These are phyloP conservation scores for Aphelocoma californica DNA, from an alignment of 2,797 vertebrate genomes.

Conservation along the genomic window DNA sequence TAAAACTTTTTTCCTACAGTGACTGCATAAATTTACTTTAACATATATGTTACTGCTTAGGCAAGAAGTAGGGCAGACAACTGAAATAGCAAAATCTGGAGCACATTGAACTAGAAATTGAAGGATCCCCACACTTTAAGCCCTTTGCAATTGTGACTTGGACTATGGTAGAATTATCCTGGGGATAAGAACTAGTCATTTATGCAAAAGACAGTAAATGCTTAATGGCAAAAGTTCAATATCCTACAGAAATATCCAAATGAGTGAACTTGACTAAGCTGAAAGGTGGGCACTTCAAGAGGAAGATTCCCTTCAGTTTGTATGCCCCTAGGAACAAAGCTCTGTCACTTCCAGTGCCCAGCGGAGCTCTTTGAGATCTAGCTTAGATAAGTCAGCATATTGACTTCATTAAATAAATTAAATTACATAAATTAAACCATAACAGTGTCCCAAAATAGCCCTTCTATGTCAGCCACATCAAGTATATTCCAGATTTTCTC, in stretches of 20 bases:
- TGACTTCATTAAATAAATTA: constrained; percentile 10
- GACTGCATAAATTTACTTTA: neutral
- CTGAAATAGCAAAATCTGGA: neutral
- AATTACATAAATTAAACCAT: neutral
- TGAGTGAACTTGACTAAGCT: neutral
- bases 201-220: neutral
- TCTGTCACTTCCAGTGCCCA: neutral
- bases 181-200: neutral
- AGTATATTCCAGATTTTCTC: neutral
- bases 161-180: neutral
- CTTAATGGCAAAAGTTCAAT: neutral
- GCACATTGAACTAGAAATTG: neutral
- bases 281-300: neutral
- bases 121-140: neutral
- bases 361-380: neutral
- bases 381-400: neutral
- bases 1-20: neutral
- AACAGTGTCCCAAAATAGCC: neutral
- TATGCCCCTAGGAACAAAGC: neutral
- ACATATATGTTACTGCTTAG: neutral
- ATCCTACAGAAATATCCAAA: neutral
- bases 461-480: neutral
- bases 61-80: neutral
- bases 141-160: neutral
- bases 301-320: neutral